Evolutionary conservation across 37 sponge, comb jelly and placozoan genomes (phyloP), one percentile per base, ranked within the genome.

Genomic region (Axinella damicornis): DNA sequence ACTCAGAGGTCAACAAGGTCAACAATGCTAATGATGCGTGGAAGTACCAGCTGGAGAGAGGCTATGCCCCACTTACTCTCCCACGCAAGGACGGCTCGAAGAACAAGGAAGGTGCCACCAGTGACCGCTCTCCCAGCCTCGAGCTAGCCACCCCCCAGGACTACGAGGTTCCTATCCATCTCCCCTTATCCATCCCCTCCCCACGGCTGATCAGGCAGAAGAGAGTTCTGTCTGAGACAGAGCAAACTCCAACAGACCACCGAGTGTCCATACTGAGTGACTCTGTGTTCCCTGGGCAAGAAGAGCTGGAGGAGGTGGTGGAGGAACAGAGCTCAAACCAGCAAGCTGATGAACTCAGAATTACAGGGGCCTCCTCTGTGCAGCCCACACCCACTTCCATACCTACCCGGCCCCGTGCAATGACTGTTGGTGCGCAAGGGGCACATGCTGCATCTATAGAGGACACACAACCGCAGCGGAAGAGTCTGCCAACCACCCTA

Each of bases 1-100:
- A 67, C 19, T 30, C 15, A 64, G 65, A 64, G n/a, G 65, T 12
- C 12, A 30, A 67, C 34, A 18, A 24, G 20, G 63, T 62, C 24
- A 52, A 24, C 1, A 57, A 77, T 69, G 60, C 56, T 16, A 78
- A 85, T 6, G 78, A 77, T 2, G 69, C 61, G 2, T 85, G 86
- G 86, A 52, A 35, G 12, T 46, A 56, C 27, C 86, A 85, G 30
- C 63, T 20, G 41, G 87, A 39, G 20, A 87, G 66, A 32, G 77
- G 79, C 33, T 79, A 79, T 72, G 87, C 87, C 16, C 80, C 87
- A 25, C 73, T 87, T 46, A 78, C 80, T 1, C 31, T 62, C 18
- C 32, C 24, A 53, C 30, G 60, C 58, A 62, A 79, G 66, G 15
- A 39, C 46, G 46, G 46, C 4, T 4, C 46, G 9, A 9, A 12